Base-by-base conservation (phyloP, 2,888 invertebrate genomes). In the Diadegma fenestrale region DNA sequence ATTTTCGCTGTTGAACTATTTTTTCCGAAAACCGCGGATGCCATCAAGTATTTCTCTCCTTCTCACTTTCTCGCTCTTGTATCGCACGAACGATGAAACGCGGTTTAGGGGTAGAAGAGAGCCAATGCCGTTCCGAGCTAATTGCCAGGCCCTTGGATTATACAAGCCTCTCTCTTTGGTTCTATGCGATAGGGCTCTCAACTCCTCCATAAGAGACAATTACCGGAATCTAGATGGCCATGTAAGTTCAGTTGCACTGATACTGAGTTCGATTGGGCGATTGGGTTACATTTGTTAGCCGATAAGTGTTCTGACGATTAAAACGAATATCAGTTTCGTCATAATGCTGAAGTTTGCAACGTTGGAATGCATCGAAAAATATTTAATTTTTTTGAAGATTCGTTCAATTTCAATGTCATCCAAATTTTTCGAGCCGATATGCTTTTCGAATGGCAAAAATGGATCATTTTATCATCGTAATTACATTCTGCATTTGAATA, bases 101-200 rank as follows among this genome's bases (percentile, higher is more conserved):
- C 83, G 43, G 82, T 51, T 41, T 12, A 63, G 63, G 76, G 81
- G 84, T 26, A 71, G 61, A 76, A 71, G 61, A n/a, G 82, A 87
- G 81, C 86, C 88, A 89, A 90, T 89, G 88, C 88, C 88, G 88
- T 87, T 87, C 88, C 82, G 86, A 90, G 89, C 91, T 92, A 91
- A 92, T 92, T 92, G 92, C 92, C 88, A 89, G 88, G 92, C 93
- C 94, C 88, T 88, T 83, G 89, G 88, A 90, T 92, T 91, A n/a
- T n/a, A 91, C 89, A 88, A 95, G 95, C n/a, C n/a, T 95, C 95
- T 95, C 88, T 80, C 61, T 51, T 68, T 41, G 73, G 43, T 83
- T 82, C 72, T 86, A 85, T 78, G 51, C 63, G 87, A 89, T 86
- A 85, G 82, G 87, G 89, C 87, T 87, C 89, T 90, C 90, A 89